Percentiles rank a stretch among this genome's conserved stretches.
phyloP scores from a whole-genome alignment of 2,888 invertebrate species.

The Lycophotia porphyrea region DNA sequence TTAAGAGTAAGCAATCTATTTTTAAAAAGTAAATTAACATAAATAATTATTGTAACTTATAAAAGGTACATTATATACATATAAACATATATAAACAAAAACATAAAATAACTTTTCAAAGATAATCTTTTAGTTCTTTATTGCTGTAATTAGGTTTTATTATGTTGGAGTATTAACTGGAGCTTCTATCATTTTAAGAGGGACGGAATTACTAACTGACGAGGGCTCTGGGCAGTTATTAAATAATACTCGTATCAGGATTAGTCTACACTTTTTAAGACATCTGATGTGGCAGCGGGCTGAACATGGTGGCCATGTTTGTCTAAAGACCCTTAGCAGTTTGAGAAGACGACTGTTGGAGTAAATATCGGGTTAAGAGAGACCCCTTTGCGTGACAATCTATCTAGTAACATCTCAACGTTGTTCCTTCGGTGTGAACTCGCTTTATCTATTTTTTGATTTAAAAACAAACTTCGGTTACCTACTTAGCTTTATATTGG shows the following conservation, averaged over 20 bases:
- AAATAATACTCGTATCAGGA: neutral
- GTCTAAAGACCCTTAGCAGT: neutral
- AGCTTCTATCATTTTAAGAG: slow-evolving; percentile 5
- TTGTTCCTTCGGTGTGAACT: too few species aligned
- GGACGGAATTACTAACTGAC: slow-evolving; percentile 28
- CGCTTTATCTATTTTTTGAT: too few species aligned
- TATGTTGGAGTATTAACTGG: neutral
- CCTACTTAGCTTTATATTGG: too few species aligned
- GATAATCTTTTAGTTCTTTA: neutral
- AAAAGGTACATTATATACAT: neutral
- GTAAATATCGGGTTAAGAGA: too few species aligned
- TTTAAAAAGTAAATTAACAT: neutral
- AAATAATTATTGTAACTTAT: neutral
- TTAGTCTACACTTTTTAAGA: slow-evolving; percentile 2
- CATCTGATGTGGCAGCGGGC: neutral
- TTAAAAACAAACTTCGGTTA: too few species aligned
- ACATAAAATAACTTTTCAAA: neutral
- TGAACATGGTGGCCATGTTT: neutral
- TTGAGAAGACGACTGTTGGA: neutral
- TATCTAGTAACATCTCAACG: too few species aligned
- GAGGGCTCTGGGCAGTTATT: slow-evolving; percentile 16
- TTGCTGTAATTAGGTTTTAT: neutral
- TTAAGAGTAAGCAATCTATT: neutral
- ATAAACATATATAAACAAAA: neutral
- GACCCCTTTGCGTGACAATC: too few species aligned